Conservation (phyloP, 2,888 invertebrate species). For the Gisinianus flammeolus region DNA sequence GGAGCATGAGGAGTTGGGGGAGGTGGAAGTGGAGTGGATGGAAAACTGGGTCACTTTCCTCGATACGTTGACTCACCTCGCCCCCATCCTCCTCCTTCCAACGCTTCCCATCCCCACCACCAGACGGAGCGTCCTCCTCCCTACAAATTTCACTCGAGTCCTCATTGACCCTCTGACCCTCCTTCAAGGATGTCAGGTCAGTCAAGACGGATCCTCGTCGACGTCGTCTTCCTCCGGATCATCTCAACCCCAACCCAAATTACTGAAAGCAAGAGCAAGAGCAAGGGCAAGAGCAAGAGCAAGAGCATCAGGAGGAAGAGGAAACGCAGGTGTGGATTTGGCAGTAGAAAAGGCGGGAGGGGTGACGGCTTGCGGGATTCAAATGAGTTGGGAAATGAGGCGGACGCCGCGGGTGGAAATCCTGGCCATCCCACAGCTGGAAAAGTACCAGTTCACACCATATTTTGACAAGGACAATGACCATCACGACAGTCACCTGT, state of each 20-base stretch:
- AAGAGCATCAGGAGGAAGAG: slow-evolving; percentile 70
- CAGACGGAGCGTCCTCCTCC: slow-evolving; percentile 74
- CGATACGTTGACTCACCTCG: slow-evolving; percentile 86
- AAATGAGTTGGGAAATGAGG: too few species aligned
- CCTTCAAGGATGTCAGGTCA: slow-evolving; percentile 52
- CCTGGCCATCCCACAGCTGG: slow-evolving; percentile 65
- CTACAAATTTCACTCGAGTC: slow-evolving; percentile 75
- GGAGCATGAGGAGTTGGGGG: too few species aligned
- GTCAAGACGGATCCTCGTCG: slow-evolving; percentile 58
- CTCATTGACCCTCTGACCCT: slow-evolving; percentile 69
- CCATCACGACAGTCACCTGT: slow-evolving; percentile 61
- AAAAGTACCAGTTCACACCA: slow-evolving; percentile 25
- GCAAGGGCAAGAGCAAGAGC: slow-evolving; percentile 66
- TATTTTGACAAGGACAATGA: slow-evolving; percentile 60
- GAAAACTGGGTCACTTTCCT: slow-evolving; percentile 88
- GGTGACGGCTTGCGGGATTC: too few species aligned
- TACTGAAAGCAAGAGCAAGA: too few species aligned
- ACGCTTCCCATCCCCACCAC: too few species aligned
- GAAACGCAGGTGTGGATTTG: slow-evolving; percentile 77
- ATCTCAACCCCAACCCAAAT: too few species aligned
- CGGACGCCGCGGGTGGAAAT: slow-evolving; percentile 66
- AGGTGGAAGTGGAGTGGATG: slow-evolving; percentile 68
- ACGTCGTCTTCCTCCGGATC: slow-evolving; percentile 62
- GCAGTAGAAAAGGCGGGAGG: slow-evolving; percentile 78
- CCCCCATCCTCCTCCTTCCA: slow-evolving; percentile 73